Percentiles rank a stretch among this genome's conserved stretches.
phyloP scores from a whole-genome alignment of 1,140 invertebrate genomes.

The Caerostris darwini region DNA sequence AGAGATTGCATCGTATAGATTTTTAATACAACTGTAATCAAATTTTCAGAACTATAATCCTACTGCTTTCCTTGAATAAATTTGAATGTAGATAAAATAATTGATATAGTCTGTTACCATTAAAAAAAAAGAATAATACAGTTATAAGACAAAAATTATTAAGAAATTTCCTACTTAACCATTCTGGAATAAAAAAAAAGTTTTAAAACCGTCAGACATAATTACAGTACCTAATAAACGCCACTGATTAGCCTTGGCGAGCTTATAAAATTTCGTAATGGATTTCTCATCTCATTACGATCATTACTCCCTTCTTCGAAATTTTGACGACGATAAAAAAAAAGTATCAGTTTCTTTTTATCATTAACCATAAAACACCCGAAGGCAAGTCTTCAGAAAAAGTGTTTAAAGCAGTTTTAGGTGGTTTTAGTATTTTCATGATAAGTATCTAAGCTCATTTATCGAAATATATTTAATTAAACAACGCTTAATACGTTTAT shows the following conservation, averaged over 20 bases:
- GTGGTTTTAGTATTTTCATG: background rate
- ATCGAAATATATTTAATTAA: conserved; percentile 50
- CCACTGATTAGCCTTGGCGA: background rate
- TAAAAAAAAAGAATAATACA: too few species aligned
- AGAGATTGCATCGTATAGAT: too few species aligned
- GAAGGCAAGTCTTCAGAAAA: background rate
- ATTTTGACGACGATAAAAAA: background rate
- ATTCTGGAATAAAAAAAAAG: too few species aligned
- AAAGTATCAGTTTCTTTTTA: background rate
- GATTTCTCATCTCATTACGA: background rate
- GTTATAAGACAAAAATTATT: too few species aligned
- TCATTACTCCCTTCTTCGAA: background rate
- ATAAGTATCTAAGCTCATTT: background rate
- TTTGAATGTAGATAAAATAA: too few species aligned
- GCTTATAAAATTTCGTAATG: background rate
- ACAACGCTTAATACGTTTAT: conserved; percentile 1
- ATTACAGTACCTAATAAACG: too few species aligned
- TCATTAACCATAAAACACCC: background rate
- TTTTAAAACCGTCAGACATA: too few species aligned
- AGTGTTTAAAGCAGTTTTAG: background rate
- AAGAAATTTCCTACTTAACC: too few species aligned
- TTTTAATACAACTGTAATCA: too few species aligned
- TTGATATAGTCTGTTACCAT: too few species aligned
- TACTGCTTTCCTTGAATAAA: too few species aligned
- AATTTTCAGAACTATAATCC: too few species aligned